Conservation (phyloP, 1,140 invertebrate species). For the Leptestheria dahalacensis region DNA sequence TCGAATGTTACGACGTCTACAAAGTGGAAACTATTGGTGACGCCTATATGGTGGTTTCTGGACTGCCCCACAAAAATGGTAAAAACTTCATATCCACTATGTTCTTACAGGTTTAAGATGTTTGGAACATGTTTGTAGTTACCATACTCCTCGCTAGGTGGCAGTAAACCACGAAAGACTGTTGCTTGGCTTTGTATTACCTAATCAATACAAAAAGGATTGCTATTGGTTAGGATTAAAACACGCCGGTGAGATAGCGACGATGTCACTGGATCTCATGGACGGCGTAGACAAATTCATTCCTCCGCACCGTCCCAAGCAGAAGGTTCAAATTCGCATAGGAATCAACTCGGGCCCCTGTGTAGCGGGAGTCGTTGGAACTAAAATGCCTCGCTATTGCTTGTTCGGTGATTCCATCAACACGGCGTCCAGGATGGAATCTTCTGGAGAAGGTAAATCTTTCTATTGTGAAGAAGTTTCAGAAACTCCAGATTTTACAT, state of each 20-base stretch:
- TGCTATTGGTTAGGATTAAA: slow-evolving; percentile 22
- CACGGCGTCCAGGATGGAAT: slow-evolving; percentile 37
- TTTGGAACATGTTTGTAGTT: too few relatives aligned
- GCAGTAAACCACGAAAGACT: too few relatives aligned
- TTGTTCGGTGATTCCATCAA: slow-evolving; percentile 45
- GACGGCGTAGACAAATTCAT: slow-evolving; percentile 32
- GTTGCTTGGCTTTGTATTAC: too few relatives aligned
- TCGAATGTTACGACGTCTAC: slow-evolving; percentile 33
- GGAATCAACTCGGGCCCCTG: slow-evolving; percentile 45
- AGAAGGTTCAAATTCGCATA: slow-evolving; percentile 37
- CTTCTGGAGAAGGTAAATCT: slow-evolving; percentile 33
- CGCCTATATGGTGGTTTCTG: slow-evolving; percentile 28
- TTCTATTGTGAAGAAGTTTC: neutral
- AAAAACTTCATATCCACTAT: too few relatives aligned
- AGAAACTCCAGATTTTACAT: neutral
- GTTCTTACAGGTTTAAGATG: too few relatives aligned
- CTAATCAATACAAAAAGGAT: too few relatives aligned
- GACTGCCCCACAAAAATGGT: slow-evolving; percentile 22
- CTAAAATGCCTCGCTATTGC: slow-evolving; percentile 48
- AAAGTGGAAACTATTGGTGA: slow-evolving; percentile 26
- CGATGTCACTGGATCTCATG: slow-evolving; percentile 42
- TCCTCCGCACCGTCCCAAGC: slow-evolving; percentile 40
- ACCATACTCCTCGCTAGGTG: too few relatives aligned
- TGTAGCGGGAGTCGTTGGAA: slow-evolving; percentile 46
- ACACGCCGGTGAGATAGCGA: slow-evolving; percentile 42